A percentile compares a stretch with the other conserved stretches of the same genome.
Conservation (phyloP, 2,888 invertebrate genomes). For the Ophion slaviceki region DNA sequence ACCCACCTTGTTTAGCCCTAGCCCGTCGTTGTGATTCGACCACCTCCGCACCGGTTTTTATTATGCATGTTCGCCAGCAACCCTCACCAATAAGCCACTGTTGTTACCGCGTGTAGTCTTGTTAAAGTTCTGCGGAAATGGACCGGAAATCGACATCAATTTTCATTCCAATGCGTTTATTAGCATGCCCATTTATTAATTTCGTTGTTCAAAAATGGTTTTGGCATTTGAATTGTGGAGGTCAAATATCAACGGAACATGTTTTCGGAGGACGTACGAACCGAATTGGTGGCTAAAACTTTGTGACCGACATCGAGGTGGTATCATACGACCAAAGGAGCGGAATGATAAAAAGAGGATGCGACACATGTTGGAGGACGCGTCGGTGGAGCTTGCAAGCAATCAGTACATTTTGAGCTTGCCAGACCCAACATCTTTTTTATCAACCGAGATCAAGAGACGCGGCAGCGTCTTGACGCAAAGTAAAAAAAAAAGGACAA, state of each 20-base stretch:
- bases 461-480: too few relatives aligned
- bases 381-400: neutral
- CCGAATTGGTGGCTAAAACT: neutral
- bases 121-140: too few relatives aligned
- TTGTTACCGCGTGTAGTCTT: too few relatives aligned
- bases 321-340: neutral
- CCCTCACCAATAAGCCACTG: constrained; percentile 14
- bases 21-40: constrained; percentile 66
- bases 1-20: constrained; percentile 69
- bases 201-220: neutral
- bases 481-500: too few relatives aligned
- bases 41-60: constrained; percentile 69
- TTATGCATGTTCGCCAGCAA: constrained; percentile 6
- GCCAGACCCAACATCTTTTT: too few relatives aligned
- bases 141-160: neutral
- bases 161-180: neutral
- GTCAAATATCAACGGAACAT: neutral
- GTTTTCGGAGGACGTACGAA: neutral
- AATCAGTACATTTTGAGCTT: neutral
- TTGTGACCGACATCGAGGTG: neutral
- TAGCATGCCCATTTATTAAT: neutral
- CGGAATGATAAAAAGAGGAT: neutral
- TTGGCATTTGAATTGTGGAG: neutral
- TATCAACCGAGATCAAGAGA: neutral
- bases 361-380: neutral